phyloP scores from a whole-genome alignment of 2,797 vertebrate genomes.

The Melopsittacus undulatus region DNA sequence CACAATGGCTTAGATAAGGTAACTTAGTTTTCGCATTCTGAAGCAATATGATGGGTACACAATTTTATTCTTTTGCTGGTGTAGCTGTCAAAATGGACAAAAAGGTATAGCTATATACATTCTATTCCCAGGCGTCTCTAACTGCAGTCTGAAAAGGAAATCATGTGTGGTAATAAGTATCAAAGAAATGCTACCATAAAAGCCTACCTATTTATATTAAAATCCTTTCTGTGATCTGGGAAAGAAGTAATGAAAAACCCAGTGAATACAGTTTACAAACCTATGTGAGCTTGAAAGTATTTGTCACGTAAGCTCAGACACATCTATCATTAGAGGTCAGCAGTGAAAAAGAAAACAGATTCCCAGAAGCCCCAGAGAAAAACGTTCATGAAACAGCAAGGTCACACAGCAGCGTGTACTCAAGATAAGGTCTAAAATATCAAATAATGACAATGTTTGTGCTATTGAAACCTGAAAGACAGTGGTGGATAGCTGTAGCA shows the following conservation, averaged over 20 bases:
- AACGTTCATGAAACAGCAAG: conserved; percentile 50
- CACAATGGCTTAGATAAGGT: background rate
- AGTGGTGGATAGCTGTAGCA: background rate
- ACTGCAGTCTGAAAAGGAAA: conserved; percentile 13
- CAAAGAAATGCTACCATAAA: conserved; percentile 41
- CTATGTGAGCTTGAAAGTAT: background rate
- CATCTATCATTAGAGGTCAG: conserved; percentile 55
- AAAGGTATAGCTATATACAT: conserved; percentile 1
- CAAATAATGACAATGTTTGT: background rate
- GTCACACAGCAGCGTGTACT: background rate
- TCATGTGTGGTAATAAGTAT: conserved; percentile 26
- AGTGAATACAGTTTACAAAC: conserved; percentile 9
- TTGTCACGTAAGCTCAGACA: conserved; percentile 31
- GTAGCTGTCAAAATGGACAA: conserved; percentile 6
- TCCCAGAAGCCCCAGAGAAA: conserved; percentile 38
- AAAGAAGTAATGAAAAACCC: conserved; percentile 23
- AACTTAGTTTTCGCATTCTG: background rate
- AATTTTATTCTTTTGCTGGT: conserved; percentile 12
- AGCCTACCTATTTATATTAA: conserved; percentile 31
- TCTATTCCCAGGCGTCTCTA: conserved; percentile 5
- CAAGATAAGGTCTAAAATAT: background rate
- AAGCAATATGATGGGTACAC: background rate
- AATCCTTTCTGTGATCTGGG: conserved; percentile 2
- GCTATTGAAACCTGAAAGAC: background rate
- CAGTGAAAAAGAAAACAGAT: conserved; percentile 42